Conservation (phyloP, 2,888 invertebrate species). For the Odontocolon sp. region DNA sequence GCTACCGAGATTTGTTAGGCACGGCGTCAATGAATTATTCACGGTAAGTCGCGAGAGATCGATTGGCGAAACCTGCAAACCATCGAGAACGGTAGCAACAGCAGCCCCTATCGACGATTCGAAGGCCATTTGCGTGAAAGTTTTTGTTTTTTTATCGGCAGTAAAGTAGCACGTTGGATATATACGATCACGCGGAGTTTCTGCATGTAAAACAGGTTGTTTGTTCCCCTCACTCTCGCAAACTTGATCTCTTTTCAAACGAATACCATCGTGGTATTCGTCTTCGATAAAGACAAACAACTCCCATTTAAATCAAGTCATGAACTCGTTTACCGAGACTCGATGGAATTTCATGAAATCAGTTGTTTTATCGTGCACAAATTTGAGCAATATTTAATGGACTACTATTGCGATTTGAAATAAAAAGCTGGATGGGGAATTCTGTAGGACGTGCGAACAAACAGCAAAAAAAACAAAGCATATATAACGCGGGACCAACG, state of each 20-base stretch:
- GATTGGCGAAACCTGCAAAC: conserved; percentile 31
- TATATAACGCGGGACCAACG: not conserved
- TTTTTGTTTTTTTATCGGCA: conserved; percentile 10
- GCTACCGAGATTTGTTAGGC: conserved; percentile 33
- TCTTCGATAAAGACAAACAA: conserved; percentile 22
- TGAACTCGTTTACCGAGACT: not conserved
- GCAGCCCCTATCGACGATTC: conserved; percentile 22
- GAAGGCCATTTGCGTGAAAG: conserved; percentile 37
- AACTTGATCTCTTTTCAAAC: not conserved
- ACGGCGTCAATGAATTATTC: conserved; percentile 46
- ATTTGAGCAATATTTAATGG: not conserved
- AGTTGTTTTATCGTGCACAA: not conserved
- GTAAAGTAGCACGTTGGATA: conserved; percentile 21
- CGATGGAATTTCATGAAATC: not conserved
- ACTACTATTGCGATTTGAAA: not conserved
- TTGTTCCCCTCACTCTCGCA: not conserved
- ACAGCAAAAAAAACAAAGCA: not conserved
- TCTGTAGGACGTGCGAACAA: not conserved
- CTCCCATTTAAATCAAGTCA: not conserved
- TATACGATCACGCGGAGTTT: conserved; percentile 19
- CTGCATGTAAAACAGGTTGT: conserved; percentile 40
- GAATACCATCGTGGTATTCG: conserved; percentile 21
- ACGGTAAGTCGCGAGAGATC: conserved; percentile 48
- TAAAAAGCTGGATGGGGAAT: not conserved
- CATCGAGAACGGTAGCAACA: not conserved